phyloP scores from a whole-genome alignment of 2,888 invertebrate species.

The Nemurella pictetii region DNA sequence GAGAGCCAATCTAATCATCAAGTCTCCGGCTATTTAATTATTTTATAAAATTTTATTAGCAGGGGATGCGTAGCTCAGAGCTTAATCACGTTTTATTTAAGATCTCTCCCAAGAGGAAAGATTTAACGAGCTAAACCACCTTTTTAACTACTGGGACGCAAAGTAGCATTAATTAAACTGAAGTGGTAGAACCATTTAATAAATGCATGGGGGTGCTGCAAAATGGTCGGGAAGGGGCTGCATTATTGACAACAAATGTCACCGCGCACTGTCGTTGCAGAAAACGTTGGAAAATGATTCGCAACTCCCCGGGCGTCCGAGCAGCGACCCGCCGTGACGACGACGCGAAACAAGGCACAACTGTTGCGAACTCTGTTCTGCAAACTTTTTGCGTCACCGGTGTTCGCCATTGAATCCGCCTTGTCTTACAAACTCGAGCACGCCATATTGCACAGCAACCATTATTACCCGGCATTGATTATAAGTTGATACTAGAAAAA shows the following conservation, averaged over 20 bases:
- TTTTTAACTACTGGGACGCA: not conserved
- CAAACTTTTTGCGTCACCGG: not conserved
- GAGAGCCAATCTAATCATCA: not conserved
- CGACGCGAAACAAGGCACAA: not conserved
- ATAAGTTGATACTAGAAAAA: not conserved
- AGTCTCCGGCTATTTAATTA: not conserved
- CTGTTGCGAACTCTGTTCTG: constrained; percentile 5
- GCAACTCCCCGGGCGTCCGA: not conserved
- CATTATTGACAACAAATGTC: not conserved
- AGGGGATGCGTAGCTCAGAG: not conserved
- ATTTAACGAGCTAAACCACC: not conserved
- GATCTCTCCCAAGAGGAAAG: not conserved
- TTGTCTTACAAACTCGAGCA: not conserved
- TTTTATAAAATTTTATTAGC: not conserved
- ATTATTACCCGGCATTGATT: not conserved
- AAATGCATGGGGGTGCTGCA: not conserved
- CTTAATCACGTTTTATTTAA: not conserved
- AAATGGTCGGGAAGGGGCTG: not conserved
- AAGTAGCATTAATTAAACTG: not conserved
- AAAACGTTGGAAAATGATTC: not conserved
- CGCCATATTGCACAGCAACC: not conserved
- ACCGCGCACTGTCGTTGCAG: not conserved
- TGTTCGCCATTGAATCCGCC: not conserved
- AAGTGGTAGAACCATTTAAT: not conserved
- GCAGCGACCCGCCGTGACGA: too few relatives aligned